phyloP scores from a whole-genome alignment of 2,888 invertebrate species.

The Tyria jacobaeae region DNA sequence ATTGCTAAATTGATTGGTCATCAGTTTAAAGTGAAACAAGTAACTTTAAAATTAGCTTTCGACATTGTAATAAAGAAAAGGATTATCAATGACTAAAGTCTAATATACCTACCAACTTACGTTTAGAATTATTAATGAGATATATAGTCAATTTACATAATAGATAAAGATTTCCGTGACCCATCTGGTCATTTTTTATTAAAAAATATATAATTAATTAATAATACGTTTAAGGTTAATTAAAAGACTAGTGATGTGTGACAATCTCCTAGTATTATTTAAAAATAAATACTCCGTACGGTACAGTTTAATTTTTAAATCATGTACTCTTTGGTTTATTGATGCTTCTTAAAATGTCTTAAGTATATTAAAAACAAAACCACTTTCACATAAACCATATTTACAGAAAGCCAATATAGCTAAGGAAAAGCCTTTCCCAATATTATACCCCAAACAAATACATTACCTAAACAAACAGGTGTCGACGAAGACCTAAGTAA shows the following conservation, averaged over 20 bases:
- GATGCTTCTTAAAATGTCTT: neutral
- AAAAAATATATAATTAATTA: too few relatives aligned
- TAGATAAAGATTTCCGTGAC: too few relatives aligned
- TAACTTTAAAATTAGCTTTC: neutral
- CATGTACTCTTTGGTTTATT: neutral
- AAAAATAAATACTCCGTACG: neutral
- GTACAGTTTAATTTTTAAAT: neutral
- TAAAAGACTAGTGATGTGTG: too few relatives aligned
- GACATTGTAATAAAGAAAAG: too few relatives aligned
- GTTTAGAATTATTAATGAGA: too few relatives aligned
- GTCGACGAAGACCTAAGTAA: constrained; percentile 21
- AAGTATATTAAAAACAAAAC: neutral
- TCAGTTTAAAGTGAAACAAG: constrained; percentile 1
- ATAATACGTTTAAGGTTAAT: too few relatives aligned
- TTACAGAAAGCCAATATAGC: constrained; percentile 25
- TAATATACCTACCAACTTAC: too few relatives aligned
- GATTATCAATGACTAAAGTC: too few relatives aligned
- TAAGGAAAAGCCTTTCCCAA: constrained; percentile 22
- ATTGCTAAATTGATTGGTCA: constrained; percentile 8
- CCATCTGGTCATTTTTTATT: too few relatives aligned
- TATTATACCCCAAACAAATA: constrained; percentile 30
- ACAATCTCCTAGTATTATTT: neutral
- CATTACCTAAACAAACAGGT: constrained; percentile 44
- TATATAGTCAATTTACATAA: too few relatives aligned
- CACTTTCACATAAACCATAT: constrained; percentile 1